Conservation (phyloP, 2,113 vertebrate genomes). For the Sigmodon hispidus region DNA sequence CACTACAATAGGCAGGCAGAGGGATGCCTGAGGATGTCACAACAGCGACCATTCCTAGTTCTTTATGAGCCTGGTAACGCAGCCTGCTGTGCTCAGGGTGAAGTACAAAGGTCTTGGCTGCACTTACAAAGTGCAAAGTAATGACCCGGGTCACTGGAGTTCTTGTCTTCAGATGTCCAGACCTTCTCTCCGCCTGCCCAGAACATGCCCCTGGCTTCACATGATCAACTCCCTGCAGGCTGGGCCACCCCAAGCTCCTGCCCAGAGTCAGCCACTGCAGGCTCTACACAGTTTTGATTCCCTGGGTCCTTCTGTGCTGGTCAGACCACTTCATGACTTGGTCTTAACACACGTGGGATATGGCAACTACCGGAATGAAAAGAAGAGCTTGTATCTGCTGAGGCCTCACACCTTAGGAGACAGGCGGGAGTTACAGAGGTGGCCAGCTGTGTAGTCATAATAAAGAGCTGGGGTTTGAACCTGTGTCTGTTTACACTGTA, state of each 20-base stretch:
- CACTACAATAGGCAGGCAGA: background rate
- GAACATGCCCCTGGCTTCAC: background rate
- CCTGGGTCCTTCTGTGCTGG: rapidly evolving
- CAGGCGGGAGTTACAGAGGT: background rate
- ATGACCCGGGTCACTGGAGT: rapidly evolving
- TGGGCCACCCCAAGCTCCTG: background rate
- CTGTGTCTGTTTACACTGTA: background rate
- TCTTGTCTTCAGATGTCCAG: rapidly evolving
- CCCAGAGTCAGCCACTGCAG: rapidly evolving
- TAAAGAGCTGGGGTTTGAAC: background rate
- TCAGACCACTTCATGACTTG: background rate
- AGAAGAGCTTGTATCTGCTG: background rate
- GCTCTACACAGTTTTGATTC: rapidly evolving
- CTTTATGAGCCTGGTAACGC: background rate
- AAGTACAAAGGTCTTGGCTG: background rate
- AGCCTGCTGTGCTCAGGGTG: background rate
- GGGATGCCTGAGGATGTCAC: background rate
- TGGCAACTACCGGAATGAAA: no score
- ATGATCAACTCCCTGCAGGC: background rate
- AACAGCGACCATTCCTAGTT: rapidly evolving
- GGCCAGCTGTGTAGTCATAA: no score
- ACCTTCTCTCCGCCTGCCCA: background rate
- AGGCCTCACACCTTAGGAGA: background rate
- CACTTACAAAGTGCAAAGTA: background rate
- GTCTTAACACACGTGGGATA: rapidly evolving